Percentiles rank a stretch among this genome's conserved stretches.
Evolutionary conservation across 2,113 vertebrate genomes (phyloP).

Genomic region (Dicentrarchus labrax): DNA sequence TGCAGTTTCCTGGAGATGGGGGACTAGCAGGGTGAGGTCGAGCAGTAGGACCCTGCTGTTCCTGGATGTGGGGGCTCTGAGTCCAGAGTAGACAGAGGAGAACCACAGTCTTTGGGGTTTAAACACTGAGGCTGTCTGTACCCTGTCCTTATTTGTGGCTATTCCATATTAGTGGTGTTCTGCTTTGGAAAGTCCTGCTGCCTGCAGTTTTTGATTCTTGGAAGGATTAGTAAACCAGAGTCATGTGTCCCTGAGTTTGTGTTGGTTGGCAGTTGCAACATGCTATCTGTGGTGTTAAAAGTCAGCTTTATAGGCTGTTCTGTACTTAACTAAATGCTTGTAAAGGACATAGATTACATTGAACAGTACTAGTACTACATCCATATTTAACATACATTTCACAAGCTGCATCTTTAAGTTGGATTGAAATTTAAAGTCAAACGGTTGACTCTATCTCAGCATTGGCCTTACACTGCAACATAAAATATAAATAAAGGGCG

Average conservation of each 20-base stretch:
- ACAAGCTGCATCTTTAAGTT: not conserved
- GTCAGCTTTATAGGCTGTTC: constrained; percentile 20
- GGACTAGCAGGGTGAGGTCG: not conserved
- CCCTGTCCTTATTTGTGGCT: constrained; percentile 37
- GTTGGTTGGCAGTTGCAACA: constrained; percentile 47
- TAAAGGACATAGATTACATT: constrained; percentile 18
- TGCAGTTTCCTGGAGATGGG: not conserved
- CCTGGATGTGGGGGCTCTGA: constrained; percentile 2
- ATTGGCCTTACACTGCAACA: too few relatives aligned
- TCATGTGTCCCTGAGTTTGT: constrained; percentile 50
- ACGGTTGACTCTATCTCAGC: too few relatives aligned
- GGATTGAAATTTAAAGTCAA: too few relatives aligned
- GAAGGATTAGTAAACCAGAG: constrained; percentile 51
- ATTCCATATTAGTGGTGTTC: constrained; percentile 30
- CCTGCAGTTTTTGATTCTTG: constrained; percentile 50
- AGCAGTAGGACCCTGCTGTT: not conserved
- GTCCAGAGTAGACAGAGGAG: constrained; percentile 30
- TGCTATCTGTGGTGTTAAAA: constrained; percentile 46
- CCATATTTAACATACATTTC: not conserved
- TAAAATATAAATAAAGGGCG: too few relatives aligned
- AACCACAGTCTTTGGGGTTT: constrained; percentile 40
- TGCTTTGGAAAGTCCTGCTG: constrained; percentile 54
- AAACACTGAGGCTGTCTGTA: constrained; percentile 30
- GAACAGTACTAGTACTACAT: not conserved
- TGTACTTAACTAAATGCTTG: constrained; percentile 15